A percentile compares a stretch with the other conserved stretches of the same genome.
Conservation (phyloP, 2,888 invertebrate species). For the Cephus sareptanus region DNA sequence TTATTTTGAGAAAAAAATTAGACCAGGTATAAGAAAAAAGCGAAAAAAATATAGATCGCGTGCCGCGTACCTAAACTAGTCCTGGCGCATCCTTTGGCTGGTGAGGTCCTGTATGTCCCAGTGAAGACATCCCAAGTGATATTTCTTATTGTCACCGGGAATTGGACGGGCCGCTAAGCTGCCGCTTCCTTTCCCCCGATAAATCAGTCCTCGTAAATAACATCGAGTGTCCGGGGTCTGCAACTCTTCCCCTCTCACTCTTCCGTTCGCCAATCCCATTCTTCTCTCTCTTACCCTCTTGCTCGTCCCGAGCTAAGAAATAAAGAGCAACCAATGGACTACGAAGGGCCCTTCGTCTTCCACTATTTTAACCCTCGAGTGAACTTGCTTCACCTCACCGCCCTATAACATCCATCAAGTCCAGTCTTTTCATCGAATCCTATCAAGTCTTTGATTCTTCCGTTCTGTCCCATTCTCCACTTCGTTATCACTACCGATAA, state of each 20-base stretch:
- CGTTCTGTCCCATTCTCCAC: constrained; percentile 14
- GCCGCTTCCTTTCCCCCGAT: constrained; percentile 60
- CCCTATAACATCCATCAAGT: constrained; percentile 35
- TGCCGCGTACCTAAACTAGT: no score
- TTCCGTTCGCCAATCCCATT: no score
- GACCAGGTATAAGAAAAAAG: background rate
- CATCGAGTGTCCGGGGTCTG: constrained; percentile 49
- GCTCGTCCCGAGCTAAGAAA: constrained; percentile 37
- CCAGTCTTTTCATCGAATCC: constrained; percentile 35
- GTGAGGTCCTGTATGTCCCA: no score
- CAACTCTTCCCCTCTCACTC: no score
- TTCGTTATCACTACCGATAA: no score
- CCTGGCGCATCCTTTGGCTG: no score
- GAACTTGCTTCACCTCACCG: constrained; percentile 26
- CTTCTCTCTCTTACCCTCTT: constrained; percentile 32
- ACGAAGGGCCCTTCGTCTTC: constrained; percentile 52
- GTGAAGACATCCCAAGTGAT: constrained; percentile 18
- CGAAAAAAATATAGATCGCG: background rate
- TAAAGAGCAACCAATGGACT: constrained; percentile 56
- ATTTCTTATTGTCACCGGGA: constrained; percentile 51
- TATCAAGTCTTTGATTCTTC: constrained; percentile 19
- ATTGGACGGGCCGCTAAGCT: constrained; percentile 51
- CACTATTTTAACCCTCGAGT: constrained; percentile 46
- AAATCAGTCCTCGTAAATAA: constrained; percentile 64
- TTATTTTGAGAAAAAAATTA: constrained; percentile 16